Conservation (phyloP, 2,113 vertebrate species). For the Dasyprocta punctata region DNA sequence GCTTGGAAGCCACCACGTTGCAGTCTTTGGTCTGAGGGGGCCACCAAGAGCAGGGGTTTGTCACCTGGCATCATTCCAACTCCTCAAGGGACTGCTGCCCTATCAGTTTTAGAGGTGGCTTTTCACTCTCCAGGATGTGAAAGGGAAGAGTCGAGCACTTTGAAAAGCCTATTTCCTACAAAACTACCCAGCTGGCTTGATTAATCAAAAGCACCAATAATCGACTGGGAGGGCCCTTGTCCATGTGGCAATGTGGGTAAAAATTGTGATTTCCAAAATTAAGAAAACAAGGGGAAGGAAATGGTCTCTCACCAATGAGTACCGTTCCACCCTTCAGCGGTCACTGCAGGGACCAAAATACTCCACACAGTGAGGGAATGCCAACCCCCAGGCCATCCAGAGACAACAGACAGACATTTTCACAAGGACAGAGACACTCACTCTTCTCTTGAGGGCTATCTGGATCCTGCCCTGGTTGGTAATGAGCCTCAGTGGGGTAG, state of each 20-base stretch:
- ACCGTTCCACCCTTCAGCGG: not conserved
- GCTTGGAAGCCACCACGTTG: conserved; percentile 96
- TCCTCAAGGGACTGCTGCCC: not conserved
- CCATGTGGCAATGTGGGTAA: not conserved
- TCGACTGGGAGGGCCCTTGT: not conserved
- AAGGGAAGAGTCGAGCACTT: not conserved
- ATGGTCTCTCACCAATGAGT: not conserved
- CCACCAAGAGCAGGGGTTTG: conserved; percentile 54
- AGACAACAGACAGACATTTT: not conserved
- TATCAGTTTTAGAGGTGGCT: not conserved
- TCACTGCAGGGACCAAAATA: not conserved
- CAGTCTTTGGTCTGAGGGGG: conserved; percentile 95
- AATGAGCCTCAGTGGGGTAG: conserved; percentile 96
- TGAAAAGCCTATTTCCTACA: not conserved
- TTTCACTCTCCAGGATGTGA: conserved; percentile 4
- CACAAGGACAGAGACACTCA: conserved; percentile 78
- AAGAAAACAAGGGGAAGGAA: not conserved
- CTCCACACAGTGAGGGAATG: not conserved
- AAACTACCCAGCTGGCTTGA: not conserved
- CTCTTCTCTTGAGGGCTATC: conserved; percentile 97
- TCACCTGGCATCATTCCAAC: not conserved
- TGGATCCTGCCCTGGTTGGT: conserved; percentile 97
- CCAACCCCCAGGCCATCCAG: not conserved
- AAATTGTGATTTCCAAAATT: not conserved
- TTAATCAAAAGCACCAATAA: conserved; percentile 15